Evolutionary conservation across 2,888 invertebrate species (phyloP).

Genomic region (Macrophya annulata): DNA sequence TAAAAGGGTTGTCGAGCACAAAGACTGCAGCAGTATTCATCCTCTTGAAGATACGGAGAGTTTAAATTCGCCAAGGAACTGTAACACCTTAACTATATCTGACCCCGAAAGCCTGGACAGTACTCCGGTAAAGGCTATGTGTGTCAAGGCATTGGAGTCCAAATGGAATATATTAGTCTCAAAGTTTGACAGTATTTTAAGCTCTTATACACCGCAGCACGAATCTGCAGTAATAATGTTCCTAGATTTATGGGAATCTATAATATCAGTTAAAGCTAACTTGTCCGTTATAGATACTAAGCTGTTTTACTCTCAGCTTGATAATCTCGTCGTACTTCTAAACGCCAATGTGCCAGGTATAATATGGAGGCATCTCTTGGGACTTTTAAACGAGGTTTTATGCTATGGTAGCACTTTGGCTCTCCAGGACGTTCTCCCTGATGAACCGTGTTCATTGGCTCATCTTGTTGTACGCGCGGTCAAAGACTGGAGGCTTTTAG

Average conservation of each 20-base stretch:
- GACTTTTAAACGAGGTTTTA: conserved; percentile 93
- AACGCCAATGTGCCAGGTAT: conserved; percentile 88
- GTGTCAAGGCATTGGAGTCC: conserved; percentile 91
- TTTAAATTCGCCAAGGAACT: conserved; percentile 77
- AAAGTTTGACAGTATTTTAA: conserved; percentile 80
- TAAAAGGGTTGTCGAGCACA: conserved; percentile 94
- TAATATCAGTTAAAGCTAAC: conserved; percentile 95
- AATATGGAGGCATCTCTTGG: conserved; percentile 92
- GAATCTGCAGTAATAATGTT: conserved; percentile 86
- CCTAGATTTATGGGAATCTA: conserved; percentile 93
- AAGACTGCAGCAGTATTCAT: conserved; percentile 88
- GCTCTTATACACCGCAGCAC: conserved; percentile 79
- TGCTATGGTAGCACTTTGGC: conserved; percentile 96
- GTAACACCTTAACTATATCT: conserved; percentile 85
- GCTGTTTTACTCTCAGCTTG: conserved; percentile 92
- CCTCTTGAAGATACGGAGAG: conserved; percentile 86
- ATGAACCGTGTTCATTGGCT: conserved; percentile 93
- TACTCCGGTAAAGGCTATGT: conserved; percentile 92
- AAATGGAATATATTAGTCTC: conserved; percentile 91
- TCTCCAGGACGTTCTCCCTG: conserved; percentile 92
- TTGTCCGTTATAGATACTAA: conserved; percentile 94
- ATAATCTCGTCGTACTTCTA: conserved; percentile 88
- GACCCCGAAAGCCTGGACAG: conserved; percentile 93
- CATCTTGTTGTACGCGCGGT: conserved; percentile 93
- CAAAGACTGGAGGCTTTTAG: conserved; percentile 90